Conservation (phyloP, 30 jellyfish, hydroid and myxozoan genomes). For the Mastigias papua region DNA sequence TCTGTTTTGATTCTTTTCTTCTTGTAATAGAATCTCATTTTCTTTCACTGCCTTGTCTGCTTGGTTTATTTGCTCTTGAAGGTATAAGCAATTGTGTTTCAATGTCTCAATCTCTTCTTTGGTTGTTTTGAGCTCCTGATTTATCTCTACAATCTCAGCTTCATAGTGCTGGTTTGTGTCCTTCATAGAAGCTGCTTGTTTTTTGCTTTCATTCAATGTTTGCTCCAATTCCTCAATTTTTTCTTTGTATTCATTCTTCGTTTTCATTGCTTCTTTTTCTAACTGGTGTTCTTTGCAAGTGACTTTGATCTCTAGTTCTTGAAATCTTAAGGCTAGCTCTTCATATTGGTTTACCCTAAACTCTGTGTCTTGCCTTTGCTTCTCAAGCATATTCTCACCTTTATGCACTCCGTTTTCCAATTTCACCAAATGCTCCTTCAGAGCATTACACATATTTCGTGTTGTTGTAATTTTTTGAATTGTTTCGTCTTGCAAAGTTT, state of each 20-base stretch:
- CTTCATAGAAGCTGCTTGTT: background rate
- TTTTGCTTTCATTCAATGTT: slow-evolving; percentile 40
- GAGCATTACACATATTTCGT: slow-evolving; percentile 90
- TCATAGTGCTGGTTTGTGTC: slow-evolving; percentile 14
- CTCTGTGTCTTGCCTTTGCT: slow-evolving; percentile 43
- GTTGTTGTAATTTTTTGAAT: slow-evolving; percentile 83
- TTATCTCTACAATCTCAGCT: background rate
- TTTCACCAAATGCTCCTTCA: slow-evolving; percentile 85
- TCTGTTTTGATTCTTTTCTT: slow-evolving; percentile 21
- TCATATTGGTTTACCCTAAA: slow-evolving; percentile 69
- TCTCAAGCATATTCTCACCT: slow-evolving; percentile 80
- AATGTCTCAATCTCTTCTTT: slow-evolving; percentile 5
- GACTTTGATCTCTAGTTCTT: slow-evolving; percentile 80
- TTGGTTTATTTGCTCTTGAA: slow-evolving; percentile 12
- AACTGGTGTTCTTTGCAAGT: slow-evolving; percentile 45
- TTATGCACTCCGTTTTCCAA: slow-evolving; percentile 74
- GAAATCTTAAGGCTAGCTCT: slow-evolving; percentile 84
- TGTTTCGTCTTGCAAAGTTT: slow-evolving; percentile 82
- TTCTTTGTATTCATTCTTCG: slow-evolving; percentile 14
- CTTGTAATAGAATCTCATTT: slow-evolving; percentile 11
- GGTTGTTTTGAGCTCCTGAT: slow-evolving; percentile 12
- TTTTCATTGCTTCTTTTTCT: slow-evolving; percentile 14
- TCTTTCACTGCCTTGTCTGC: background rate
- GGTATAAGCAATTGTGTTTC: background rate
- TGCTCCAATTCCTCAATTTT: slow-evolving; percentile 18